Evolutionary conservation across 2,113 vertebrate species (phyloP).

Genomic region (Nothoprocta perdicaria): DNA sequence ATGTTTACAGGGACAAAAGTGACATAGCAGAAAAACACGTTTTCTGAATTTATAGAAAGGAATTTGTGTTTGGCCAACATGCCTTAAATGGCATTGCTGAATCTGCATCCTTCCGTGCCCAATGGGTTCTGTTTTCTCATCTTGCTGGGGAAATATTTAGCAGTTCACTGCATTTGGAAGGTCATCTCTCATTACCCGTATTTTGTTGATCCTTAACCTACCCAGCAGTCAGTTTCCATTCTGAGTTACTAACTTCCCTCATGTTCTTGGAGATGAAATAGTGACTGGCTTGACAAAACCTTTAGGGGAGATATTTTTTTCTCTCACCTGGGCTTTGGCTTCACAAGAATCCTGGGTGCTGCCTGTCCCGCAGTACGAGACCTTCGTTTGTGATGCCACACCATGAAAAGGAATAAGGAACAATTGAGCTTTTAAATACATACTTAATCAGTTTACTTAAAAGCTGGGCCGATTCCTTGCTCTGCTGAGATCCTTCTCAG

Average conservation of each 20-base stretch:
- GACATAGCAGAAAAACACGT: neutral
- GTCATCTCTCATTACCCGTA: neutral
- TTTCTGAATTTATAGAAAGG: neutral
- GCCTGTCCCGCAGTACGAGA: no score
- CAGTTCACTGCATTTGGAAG: neutral
- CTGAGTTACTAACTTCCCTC: neutral
- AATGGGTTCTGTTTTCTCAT: neutral
- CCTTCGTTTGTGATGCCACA: no score
- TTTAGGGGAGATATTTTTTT: no score
- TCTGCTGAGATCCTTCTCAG: no score
- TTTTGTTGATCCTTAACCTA: neutral
- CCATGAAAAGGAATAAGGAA: no score
- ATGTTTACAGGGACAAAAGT: neutral
- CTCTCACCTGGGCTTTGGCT: no score
- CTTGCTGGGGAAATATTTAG: neutral
- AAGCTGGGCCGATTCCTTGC: no score
- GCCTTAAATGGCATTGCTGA: neutral
- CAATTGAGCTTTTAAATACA: no score
- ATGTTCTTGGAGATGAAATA: no score
- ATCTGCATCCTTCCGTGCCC: neutral
- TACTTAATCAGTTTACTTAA: no score
- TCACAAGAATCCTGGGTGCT: no score
- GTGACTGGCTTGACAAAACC: no score
- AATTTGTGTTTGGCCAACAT: neutral
- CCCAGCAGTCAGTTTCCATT: neutral